Evolutionary conservation across 2,797 vertebrate species (phyloP).

Genomic region (Phaenicophaeus curvirostris): DNA sequence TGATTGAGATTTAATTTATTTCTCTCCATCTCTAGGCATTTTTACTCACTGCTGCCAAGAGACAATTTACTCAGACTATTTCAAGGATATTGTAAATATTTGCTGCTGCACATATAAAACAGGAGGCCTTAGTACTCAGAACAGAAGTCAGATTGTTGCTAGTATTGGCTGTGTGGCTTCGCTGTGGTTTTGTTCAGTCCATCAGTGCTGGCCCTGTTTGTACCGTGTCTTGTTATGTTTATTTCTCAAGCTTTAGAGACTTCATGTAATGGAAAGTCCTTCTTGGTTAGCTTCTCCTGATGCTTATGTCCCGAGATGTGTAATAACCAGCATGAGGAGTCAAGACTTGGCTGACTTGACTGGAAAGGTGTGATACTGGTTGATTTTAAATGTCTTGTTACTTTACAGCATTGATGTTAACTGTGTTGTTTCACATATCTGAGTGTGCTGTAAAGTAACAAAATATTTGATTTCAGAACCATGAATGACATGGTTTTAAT

Average conservation of each 20-base stretch:
- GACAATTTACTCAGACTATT: constrained; percentile 36
- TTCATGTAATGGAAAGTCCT: not conserved
- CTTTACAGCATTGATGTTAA: too few species aligned
- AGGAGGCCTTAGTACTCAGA: constrained; percentile 23
- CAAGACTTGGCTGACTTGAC: not conserved
- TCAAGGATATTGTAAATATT: constrained; percentile 63
- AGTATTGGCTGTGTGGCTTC: not conserved
- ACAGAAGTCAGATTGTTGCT: constrained; percentile 52
- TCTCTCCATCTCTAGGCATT: not conserved
- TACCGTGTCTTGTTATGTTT: not conserved
- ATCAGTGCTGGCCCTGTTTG: constrained; percentile 27
- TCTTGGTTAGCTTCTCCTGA: not conserved
- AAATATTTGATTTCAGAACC: not conserved
- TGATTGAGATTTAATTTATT: constrained; percentile 39
- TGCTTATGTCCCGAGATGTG: not conserved
- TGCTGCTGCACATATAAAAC: constrained; percentile 28
- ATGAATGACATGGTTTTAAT: not conserved
- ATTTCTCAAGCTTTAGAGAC: not conserved
- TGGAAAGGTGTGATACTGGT: not conserved
- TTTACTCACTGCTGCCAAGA: constrained; percentile 32
- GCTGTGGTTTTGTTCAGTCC: not conserved
- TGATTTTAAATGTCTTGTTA: not conserved
- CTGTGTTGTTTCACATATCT: too few species aligned
- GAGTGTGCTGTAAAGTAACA: not conserved
- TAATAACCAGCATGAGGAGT: not conserved